phyloP scores from a whole-genome alignment of 2,797 vertebrate species.

The Poeciliopsis gracilis region DNA sequence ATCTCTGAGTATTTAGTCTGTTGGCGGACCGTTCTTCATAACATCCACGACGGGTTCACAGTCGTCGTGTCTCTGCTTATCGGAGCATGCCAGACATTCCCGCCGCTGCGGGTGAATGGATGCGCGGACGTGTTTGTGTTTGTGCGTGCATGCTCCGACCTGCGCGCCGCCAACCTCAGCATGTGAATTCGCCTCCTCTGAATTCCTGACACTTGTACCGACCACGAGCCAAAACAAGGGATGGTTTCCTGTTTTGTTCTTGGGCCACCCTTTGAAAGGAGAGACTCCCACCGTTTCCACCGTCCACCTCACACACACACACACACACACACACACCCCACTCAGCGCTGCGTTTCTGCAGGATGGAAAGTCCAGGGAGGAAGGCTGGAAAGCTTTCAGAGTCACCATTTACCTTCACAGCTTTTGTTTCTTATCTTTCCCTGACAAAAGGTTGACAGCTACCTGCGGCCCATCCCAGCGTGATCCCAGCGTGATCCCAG shows the following conservation, averaged over 20 bases:
- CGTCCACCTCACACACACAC: slow-evolving; percentile 8
- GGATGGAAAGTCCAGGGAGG: slow-evolving; percentile 55
- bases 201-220: slow-evolving; percentile 76
- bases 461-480: slow-evolving; percentile 26
- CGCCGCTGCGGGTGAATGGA: slow-evolving; percentile 33
- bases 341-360: slow-evolving; percentile 18
- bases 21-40: slow-evolving; percentile 58
- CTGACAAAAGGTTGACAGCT: slow-evolving; percentile 30
- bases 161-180: slow-evolving; percentile 59
- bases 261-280: slow-evolving; percentile 62
- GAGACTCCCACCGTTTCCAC: slow-evolving; percentile 60
- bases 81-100: slow-evolving; percentile 75
- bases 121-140: slow-evolving; percentile 44
- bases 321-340: neutral
- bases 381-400: slow-evolving; percentile 49
- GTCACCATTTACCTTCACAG: slow-evolving; percentile 30
- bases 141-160: slow-evolving; percentile 70
- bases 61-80: slow-evolving; percentile 71
- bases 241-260: slow-evolving; percentile 78
- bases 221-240: slow-evolving; percentile 73
- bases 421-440: slow-evolving; percentile 49
- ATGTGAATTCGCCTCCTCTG: slow-evolving; percentile 64
- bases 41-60: slow-evolving; percentile 56
- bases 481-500: neutral
- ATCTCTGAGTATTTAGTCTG: slow-evolving; percentile 74